These are phyloP conservation scores for Sebastolobus altivelis DNA, from an alignment of 2,797 vertebrate genomes.

Conservation along the genomic window DNA sequence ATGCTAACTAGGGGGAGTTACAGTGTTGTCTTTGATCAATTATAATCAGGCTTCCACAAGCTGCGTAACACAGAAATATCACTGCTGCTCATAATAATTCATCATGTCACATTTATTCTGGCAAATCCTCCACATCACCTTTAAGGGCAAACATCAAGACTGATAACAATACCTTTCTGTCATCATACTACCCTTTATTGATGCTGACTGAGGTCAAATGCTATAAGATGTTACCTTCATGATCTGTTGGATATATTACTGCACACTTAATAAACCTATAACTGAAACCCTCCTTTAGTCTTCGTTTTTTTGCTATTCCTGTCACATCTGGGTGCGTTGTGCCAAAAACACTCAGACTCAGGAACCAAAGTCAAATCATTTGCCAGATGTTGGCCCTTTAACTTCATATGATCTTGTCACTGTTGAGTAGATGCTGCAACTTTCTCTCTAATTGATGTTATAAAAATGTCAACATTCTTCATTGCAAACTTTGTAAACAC, in stretches of 20 bases:
- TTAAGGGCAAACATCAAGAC: not conserved
- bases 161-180: not conserved
- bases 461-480: not conserved
- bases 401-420: not conserved
- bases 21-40: not conserved
- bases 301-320: not conserved
- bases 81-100: not conserved
- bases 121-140: not conserved
- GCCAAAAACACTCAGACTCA: not conserved
- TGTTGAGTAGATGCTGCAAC: not conserved
- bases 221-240: not conserved
- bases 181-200: not conserved
- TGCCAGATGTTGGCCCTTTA: not conserved
- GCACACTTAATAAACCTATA: not conserved
- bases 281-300: not conserved
- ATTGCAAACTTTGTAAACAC: too few species aligned
- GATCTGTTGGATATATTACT: slow-evolving; percentile 1
- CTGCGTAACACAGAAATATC: not conserved
- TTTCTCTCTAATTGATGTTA: not conserved
- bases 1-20: not conserved
- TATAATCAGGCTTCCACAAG: not conserved
- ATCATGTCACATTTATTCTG: not conserved
- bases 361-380: not conserved
- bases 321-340: too few species aligned
- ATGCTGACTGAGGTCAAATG: not conserved